phyloP scores from a whole-genome alignment of 2,888 invertebrate species.

The Pocota personata region DNA sequence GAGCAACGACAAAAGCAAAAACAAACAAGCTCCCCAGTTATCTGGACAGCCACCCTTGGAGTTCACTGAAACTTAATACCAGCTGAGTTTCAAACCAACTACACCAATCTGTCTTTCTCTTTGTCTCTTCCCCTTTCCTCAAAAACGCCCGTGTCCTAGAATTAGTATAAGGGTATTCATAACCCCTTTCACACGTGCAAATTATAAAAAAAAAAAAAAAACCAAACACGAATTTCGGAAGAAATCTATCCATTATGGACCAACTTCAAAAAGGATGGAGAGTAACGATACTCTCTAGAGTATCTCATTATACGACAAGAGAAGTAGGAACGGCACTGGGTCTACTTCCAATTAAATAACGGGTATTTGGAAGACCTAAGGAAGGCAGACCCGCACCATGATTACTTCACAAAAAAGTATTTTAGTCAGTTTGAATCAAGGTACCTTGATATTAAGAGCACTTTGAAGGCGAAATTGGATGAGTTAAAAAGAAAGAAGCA shows the following conservation, averaged over 20 bases:
- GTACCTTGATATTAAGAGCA: neutral
- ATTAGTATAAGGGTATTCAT: no score
- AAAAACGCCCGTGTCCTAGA: no score
- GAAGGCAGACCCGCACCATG: neutral
- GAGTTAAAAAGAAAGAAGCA: no score
- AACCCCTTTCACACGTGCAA: no score
- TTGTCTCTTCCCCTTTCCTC: no score
- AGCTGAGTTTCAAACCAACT: no score
- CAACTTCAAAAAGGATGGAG: neutral
- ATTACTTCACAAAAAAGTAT: neutral
- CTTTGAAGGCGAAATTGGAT: constrained; percentile 2
- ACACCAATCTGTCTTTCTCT: no score
- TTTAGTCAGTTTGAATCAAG: constrained; percentile 12
- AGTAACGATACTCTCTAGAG: constrained; percentile 11
- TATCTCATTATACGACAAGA: neutral
- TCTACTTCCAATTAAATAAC: constrained; percentile 15
- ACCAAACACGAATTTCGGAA: neutral
- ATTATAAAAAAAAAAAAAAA: no score
- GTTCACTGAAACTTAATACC: no score
- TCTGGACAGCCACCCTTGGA: no score
- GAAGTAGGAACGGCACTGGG: neutral
- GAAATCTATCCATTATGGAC: neutral
- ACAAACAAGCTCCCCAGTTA: no score
- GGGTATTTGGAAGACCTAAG: constrained; percentile 7
- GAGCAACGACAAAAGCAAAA: no score